Conservation (phyloP, 2,888 invertebrate species). For the Protula sp. region DNA sequence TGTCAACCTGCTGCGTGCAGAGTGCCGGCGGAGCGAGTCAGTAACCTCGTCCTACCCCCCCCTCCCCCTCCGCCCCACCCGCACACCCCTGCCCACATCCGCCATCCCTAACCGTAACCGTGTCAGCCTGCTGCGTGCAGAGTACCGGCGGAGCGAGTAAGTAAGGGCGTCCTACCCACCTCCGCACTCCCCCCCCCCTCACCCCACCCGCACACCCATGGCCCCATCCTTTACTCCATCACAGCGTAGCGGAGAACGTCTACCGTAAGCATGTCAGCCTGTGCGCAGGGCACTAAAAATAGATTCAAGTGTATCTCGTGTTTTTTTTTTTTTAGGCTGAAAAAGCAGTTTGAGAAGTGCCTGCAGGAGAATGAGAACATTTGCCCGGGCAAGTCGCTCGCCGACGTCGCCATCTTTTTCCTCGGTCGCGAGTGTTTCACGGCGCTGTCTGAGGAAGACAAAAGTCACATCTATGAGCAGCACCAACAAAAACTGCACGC, state of each 20-base stretch:
- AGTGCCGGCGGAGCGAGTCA: conserved; percentile 86
- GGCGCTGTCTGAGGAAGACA: conserved; percentile 80
- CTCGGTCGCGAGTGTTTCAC: conserved; percentile 94
- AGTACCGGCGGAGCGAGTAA: conserved; percentile 86
- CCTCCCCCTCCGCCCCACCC: too few relatives aligned
- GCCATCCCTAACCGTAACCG: conserved; percentile 88
- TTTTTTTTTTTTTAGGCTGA: conserved; percentile 64
- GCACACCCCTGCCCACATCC: too few relatives aligned
- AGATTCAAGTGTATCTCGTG: not conserved
- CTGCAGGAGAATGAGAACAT: conserved; percentile 91
- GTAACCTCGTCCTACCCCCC: too few relatives aligned
- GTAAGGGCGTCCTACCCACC: too few relatives aligned
- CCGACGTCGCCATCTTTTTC: conserved; percentile 77
- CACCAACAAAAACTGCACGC: conserved; percentile 67
- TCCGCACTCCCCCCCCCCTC: too few relatives aligned
- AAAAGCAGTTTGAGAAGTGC: conserved; percentile 87
- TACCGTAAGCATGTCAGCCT: conserved; percentile 84
- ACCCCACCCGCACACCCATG: too few relatives aligned
- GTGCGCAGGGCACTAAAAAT: not conserved
- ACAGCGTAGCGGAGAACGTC: not conserved
- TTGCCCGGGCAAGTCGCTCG: conserved; percentile 87
- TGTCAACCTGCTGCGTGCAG: conserved; percentile 83
- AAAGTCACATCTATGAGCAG: conserved; percentile 85
- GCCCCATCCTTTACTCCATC: too few relatives aligned
- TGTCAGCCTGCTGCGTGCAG: conserved; percentile 83